phyloP scores from a whole-genome alignment of 2,113 vertebrate genomes.

The Solenodon paradoxus region DNA sequence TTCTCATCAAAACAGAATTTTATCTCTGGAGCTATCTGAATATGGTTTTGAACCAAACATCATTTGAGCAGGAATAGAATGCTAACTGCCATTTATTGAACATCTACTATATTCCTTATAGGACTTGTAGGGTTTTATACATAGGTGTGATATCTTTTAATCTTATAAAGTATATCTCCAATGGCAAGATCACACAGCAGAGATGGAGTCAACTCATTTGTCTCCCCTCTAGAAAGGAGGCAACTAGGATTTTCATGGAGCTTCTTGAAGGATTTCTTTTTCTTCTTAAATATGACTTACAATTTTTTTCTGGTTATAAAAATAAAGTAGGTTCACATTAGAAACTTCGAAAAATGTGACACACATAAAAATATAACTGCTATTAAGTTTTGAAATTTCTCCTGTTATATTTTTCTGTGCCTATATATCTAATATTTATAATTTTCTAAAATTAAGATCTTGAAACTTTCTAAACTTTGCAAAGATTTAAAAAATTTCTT shows the following conservation, averaged over 20 bases:
- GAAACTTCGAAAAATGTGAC: constrained; percentile 10
- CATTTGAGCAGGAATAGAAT: neutral
- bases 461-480: neutral
- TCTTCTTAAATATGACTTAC: constrained; percentile 2
- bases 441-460: neutral
- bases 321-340: neutral
- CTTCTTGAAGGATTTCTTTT: neutral
- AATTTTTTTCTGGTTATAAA: constrained; percentile 2
- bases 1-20: neutral
- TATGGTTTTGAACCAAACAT: neutral
- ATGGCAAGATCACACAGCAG: neutral
- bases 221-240: neutral
- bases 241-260: neutral
- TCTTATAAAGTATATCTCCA: neutral
- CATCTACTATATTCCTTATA: neutral
- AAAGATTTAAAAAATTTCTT: neutral
- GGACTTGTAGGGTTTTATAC: neutral
- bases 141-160: neutral
- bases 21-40: neutral
- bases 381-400: neutral
- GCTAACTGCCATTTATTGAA: neutral
- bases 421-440: neutral
- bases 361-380: neutral
- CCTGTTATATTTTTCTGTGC: neutral
- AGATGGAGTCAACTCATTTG: neutral